Evolutionary conservation across 2,888 invertebrate genomes (phyloP), one percentile per base, ranked within the genome.

Genomic region (Reticulitermes lucifugus): DNA sequence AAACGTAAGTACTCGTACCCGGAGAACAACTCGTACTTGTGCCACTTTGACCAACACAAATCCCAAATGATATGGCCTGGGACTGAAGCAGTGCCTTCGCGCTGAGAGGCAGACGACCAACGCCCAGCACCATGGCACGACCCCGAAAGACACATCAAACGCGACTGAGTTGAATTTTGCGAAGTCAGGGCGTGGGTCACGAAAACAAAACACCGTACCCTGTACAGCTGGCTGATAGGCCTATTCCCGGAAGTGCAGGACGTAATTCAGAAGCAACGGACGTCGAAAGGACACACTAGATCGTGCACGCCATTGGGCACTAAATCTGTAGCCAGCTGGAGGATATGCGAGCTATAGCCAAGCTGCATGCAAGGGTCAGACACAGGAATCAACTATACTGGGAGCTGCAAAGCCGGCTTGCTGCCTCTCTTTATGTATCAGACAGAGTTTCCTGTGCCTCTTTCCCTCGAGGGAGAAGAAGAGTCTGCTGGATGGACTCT

Each of bases 261-360:
- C 81, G 25, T 81, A 65, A 70, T 81, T 81, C 81, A 70, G 81
- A 43, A 43, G 46, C 43, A 65, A 29, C 25, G 46, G 43, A 77
- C 51, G 77, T 65, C 65, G 2, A n/a, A 25, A 65, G 70, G 81
- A 81, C 70, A 81, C 70, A 80, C 25, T 35, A 60, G 55, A 51
- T 60, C 35, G 46, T 81, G 81, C 81, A 81, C 81, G 81, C 81
- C 65, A 81, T 81, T 81, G 81, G 65, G 43, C 55, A 81, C 43
- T 81, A 81, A 81, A 81, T 81, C 81, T 81, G 70, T n/a, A 25
- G 43, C 12, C 22, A 79, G 21, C 29, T 51, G 55, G 79, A 46
- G 21, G 35, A 25, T 35, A 1, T 7, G 35, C 43, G 70, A 81
- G 70, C 65, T 70, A 65, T 81, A 46, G 70, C 70, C 25, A 65